Conservation (phyloP, 2,797 vertebrate species). For the Chanos chanos region DNA sequence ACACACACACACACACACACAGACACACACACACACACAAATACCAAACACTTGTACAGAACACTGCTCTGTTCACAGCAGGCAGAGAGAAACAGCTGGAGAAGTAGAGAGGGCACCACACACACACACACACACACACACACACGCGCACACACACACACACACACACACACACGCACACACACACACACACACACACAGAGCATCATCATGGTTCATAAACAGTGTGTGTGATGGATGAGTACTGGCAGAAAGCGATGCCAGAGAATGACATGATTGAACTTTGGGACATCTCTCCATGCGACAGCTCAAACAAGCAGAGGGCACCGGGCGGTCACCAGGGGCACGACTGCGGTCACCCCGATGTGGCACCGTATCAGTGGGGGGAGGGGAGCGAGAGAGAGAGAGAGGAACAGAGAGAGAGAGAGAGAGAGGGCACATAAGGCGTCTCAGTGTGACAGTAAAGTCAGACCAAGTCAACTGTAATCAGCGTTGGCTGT, state of each 20-base stretch:
- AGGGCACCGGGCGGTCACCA: slow-evolving; percentile 72
- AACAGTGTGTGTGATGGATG: slow-evolving; percentile 58
- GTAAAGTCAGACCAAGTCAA: slow-evolving; percentile 76
- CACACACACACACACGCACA: neutral
- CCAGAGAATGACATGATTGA: slow-evolving; percentile 72
- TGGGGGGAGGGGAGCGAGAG: slow-evolving; percentile 38
- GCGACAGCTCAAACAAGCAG: slow-evolving; percentile 71
- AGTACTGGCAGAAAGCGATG: slow-evolving; percentile 67
- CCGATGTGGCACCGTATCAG: slow-evolving; percentile 61
- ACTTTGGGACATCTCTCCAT: slow-evolving; percentile 70
- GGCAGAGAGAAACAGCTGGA: neutral
- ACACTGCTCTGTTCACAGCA: neutral
- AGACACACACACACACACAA: slow-evolving; percentile 15
- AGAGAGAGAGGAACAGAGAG: slow-evolving; percentile 6
- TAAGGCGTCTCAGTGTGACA: slow-evolving; percentile 59
- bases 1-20: neutral
- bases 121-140: slow-evolving; percentile 21
- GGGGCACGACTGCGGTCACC: slow-evolving; percentile 67
- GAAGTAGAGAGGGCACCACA: slow-evolving; percentile 6
- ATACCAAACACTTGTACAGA: neutral
- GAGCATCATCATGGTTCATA: slow-evolving; percentile 51
- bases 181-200: slow-evolving; percentile 20
- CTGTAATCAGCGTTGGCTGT: slow-evolving; percentile 74
- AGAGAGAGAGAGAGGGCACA: neutral
- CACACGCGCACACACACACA: slow-evolving; percentile 2